Conservation (phyloP, 2,113 vertebrate genomes). For the Myrmophylax atrothorax region DNA sequence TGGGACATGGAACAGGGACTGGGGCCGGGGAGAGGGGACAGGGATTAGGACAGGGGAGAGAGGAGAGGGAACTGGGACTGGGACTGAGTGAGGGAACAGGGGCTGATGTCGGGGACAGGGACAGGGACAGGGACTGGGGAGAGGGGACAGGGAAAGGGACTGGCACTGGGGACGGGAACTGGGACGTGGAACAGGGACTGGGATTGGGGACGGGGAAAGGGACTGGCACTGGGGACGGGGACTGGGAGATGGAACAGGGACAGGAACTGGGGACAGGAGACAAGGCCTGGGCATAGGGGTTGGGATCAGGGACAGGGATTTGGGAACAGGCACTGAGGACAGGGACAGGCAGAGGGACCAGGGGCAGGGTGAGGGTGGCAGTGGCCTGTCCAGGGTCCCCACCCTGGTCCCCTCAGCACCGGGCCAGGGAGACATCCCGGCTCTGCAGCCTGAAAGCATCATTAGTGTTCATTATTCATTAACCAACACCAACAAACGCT, state of each 20-base stretch:
- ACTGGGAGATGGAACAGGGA: too few relatives aligned
- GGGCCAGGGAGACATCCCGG: too few relatives aligned
- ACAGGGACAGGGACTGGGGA: too few relatives aligned
- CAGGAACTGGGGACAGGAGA: accelerated
- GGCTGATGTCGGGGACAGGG: too few relatives aligned
- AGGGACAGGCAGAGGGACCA: not conserved
- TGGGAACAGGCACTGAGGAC: not conserved
- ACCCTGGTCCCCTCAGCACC: not conserved
- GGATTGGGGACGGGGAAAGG: too few relatives aligned
- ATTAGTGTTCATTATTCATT: not conserved
- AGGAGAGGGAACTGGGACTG: not conserved
- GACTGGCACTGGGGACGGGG: too few relatives aligned
- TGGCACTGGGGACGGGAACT: not conserved
- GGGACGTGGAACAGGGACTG: too few relatives aligned
- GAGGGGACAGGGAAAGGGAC: not conserved
- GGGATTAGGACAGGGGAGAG: too few relatives aligned
- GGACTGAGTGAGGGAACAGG: too few relatives aligned
- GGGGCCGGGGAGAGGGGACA: too few relatives aligned
- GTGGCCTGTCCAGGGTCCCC: not conserved
- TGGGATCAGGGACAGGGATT: not conserved
- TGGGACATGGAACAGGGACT: too few relatives aligned
- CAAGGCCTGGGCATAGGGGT: too few relatives aligned
- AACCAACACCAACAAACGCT: not conserved
- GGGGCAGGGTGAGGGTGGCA: not conserved
- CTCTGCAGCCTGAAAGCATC: not conserved